These are phyloP conservation scores for Erebia epiphron DNA, from an alignment of 2,888 invertebrate genomes.

Conservation along the genomic window DNA sequence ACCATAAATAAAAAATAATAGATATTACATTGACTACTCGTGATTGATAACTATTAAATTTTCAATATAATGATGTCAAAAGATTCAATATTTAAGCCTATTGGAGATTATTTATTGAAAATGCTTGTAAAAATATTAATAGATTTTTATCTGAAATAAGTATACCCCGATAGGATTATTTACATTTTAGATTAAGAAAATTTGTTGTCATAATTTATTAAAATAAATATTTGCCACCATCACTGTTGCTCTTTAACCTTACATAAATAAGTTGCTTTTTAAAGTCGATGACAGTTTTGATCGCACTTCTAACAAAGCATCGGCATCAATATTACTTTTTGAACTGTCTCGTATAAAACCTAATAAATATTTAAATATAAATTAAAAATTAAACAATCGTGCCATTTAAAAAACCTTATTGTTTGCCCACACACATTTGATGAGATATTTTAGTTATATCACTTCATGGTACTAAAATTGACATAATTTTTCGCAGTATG, in stretches of 20 bases:
- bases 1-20: constrained; percentile 14
- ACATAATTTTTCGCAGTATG: constrained; percentile 39
- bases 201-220: background rate
- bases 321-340: background rate
- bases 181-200: constrained; percentile 8
- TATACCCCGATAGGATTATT: constrained; percentile 5
- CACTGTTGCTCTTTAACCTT: constrained; percentile 4
- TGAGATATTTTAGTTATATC: constrained; percentile 25
- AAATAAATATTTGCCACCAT: constrained; percentile 22
- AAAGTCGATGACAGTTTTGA: constrained; percentile 10
- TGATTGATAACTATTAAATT: constrained; percentile 1
- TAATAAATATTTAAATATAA: constrained; percentile 11
- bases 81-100: constrained; percentile 3
- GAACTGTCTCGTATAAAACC: background rate
- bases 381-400: background rate
- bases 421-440: constrained; percentile 17
- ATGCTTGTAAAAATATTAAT: constrained; percentile 6
- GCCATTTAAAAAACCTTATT: background rate
- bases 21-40: background rate
- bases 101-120: constrained; percentile 4
- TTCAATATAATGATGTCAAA: background rate
- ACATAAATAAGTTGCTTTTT: background rate
- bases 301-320: background rate
- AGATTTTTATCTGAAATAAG: constrained; percentile 2
- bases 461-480: constrained; percentile 33